Evolutionary conservation across 2,113 vertebrate genomes (phyloP).

Genomic region (Nannobrachium achirus): DNA sequence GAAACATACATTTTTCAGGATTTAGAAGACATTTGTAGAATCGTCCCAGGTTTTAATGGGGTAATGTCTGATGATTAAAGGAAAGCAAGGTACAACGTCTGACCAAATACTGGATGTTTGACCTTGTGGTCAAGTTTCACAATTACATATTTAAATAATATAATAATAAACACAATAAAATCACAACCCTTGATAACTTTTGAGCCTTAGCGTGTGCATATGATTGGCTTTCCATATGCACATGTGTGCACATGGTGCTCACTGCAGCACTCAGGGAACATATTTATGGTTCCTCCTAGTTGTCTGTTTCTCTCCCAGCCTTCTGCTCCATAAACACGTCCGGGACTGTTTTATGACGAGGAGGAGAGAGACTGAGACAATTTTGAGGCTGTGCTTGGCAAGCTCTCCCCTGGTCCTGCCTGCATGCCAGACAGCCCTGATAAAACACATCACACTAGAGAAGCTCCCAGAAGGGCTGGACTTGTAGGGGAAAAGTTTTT

Average conservation of each 20-base stretch:
- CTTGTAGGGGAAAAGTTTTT: neutral
- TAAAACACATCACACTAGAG: neutral
- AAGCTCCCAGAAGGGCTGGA: neutral
- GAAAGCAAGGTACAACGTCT: too few relatives aligned
- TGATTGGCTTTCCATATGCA: neutral
- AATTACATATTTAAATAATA: too few relatives aligned
- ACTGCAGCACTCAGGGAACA: conserved; percentile 1
- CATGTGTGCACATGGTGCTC: neutral
- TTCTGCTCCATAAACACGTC: neutral
- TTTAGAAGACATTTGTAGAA: too few relatives aligned
- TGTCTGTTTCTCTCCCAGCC: neutral
- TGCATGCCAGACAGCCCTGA: neutral
- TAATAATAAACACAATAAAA: too few relatives aligned
- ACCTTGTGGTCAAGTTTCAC: too few relatives aligned
- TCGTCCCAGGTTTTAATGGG: too few relatives aligned
- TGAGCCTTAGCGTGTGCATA: neutral
- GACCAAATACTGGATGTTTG: too few relatives aligned
- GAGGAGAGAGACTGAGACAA: conserved; percentile 1
- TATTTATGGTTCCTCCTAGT: neutral
- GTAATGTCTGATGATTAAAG: too few relatives aligned
- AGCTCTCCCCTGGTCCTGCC: neutral
- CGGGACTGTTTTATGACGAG: neutral
- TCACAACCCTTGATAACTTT: too few relatives aligned
- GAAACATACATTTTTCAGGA: neutral
- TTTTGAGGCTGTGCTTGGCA: conserved; percentile 9